Evolutionary conservation across 1,140 invertebrate species (phyloP), one percentile per base, ranked within the genome.

Genomic region (Vanessa atalanta): DNA sequence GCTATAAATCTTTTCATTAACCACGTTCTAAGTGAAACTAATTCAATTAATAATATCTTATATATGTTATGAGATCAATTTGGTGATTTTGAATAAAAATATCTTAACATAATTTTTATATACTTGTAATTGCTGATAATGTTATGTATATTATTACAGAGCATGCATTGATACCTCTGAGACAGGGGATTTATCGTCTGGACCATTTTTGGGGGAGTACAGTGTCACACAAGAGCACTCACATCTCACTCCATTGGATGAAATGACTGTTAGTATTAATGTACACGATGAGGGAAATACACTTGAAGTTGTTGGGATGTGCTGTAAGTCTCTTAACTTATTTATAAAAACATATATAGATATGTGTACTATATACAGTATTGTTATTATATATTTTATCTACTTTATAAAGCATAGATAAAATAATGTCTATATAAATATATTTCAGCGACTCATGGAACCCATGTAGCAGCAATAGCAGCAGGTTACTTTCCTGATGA

Each of bases 391-490:
- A 20, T 20, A 20, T 20, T 0, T 20, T 20, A 20, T 20, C 20
- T 20, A 20, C 20, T 20, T 20, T 20, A 20, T 20, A 20, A 20
- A 20, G 20, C 20, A 20, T 20, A 20, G 20, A 20, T 20, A 20
- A 20, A 20, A 20, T 20, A 20, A 20, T 20, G 20, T 20, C 20
- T 67, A 3, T 11, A 47, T 50, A 26, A 37, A 31, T 50, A 15
- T 7, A 31, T 93, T 93, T 70, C 85, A 98, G 97, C 97, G 31
- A 95, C 96, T 65, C 99, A 99, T 93, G 99, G 98, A 16, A 99
- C 98, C 2, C 99, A 99, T 88, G 99, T 99, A 15, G 98, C 98
- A 0, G 97, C 97, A 20, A 99, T 99, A 79, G 97, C 98, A 31
- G 95, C 98, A 23, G 98, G 96, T 0, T 95, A 98, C 93, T 99